These are phyloP conservation scores for Amiota minor DNA, from an alignment of 2,888 invertebrate species.

Conservation along the genomic window DNA sequence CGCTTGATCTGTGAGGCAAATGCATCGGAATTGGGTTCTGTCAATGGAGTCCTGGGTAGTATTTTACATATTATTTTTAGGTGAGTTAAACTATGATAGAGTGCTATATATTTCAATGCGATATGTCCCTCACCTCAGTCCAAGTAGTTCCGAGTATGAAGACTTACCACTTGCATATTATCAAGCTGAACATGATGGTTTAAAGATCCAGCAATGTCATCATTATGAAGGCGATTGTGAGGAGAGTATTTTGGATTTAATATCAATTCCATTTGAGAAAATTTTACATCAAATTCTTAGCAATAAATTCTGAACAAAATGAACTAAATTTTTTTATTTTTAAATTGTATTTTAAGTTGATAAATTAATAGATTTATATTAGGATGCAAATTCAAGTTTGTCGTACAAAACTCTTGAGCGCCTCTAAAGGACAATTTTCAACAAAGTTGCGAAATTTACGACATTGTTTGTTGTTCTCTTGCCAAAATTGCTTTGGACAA, in stretches of 20 bases:
- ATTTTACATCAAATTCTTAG: conserved; percentile 44
- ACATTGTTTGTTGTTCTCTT: conserved; percentile 46
- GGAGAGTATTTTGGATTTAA: conserved; percentile 63
- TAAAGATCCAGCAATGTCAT: conserved; percentile 55
- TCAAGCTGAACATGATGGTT: conserved; percentile 68
- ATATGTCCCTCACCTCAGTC: conserved; percentile 46
- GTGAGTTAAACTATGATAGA: conserved; percentile 71
- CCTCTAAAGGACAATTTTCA: conserved; percentile 51
- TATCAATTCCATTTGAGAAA: conserved; percentile 64
- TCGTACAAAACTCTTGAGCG: conserved; percentile 53
- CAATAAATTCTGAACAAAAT: neutral
- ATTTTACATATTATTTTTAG: conserved; percentile 80
- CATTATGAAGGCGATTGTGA: conserved; percentile 56
- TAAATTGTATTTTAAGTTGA: too few relatives aligned
- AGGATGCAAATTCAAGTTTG: conserved; percentile 42
- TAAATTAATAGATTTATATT: too few relatives aligned
- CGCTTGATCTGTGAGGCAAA: conserved; percentile 81
- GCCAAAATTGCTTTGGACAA: conserved; percentile 51
- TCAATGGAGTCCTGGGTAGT: conserved; percentile 80
- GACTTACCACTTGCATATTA: conserved; percentile 63
- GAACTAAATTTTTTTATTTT: neutral
- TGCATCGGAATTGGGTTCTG: conserved; percentile 60
- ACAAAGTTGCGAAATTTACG: conserved; percentile 45
- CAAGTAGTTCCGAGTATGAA: conserved; percentile 66
- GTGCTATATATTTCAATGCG: too few relatives aligned